Conservation (phyloP, 1,140 invertebrate species). For the Cydia pomonella region DNA sequence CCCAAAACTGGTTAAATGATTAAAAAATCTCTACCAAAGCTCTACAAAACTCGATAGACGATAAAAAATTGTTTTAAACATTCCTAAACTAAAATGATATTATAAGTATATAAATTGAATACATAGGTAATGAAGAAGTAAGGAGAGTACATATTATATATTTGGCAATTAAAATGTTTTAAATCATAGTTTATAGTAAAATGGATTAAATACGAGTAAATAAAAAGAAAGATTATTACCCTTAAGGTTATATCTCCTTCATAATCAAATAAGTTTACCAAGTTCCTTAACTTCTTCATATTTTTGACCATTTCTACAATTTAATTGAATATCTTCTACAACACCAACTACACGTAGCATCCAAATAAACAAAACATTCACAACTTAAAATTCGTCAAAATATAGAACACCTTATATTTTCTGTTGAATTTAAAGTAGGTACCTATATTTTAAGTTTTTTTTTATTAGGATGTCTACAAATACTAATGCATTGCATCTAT, state of each 20-base stretch:
- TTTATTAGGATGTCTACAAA: background rate
- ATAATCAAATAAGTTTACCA: no score
- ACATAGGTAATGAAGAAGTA: conserved; percentile 2
- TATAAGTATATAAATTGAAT: conserved; percentile 12
- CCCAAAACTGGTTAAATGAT: conserved; percentile 6
- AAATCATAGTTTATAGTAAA: background rate
- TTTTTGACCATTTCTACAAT: background rate
- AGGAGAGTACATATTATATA: background rate
- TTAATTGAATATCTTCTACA: background rate
- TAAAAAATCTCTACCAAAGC: conserved; percentile 23
- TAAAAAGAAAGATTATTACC: no score
- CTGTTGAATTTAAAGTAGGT: no score
- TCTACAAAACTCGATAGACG: background rate
- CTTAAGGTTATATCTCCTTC: no score
- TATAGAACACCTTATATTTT: no score
- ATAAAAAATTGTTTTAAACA: background rate
- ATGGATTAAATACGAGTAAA: background rate
- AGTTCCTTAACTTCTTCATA: background rate
- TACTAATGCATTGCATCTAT: background rate
- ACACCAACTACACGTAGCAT: conserved; percentile 5
- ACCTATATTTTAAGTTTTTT: no score
- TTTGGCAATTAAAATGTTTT: background rate
- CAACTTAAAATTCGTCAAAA: background rate
- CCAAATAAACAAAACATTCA: conserved; percentile 20
- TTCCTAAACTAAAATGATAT: conserved; percentile 33